These are phyloP conservation scores for Ctenodactylus gundi DNA, from an alignment of 2,113 vertebrate species.

Conservation along the genomic window DNA sequence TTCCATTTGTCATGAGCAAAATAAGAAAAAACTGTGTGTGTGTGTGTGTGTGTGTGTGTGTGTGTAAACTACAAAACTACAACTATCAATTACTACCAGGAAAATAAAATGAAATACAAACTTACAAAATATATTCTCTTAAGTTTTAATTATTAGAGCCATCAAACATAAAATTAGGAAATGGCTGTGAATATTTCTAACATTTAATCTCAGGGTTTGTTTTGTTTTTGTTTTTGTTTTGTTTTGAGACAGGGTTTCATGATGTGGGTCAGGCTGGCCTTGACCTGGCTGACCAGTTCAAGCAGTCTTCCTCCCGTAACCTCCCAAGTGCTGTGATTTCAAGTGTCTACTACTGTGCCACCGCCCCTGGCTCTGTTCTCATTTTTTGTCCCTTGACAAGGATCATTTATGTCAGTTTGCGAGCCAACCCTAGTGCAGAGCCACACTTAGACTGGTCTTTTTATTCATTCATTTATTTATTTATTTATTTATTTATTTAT, in stretches of 20 bases:
- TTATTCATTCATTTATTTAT: too few species aligned
- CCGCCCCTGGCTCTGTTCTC: background rate
- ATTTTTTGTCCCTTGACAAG: background rate
- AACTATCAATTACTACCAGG: too few species aligned
- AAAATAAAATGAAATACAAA: background rate
- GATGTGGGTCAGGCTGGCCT: background rate
- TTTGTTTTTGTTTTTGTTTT: background rate
- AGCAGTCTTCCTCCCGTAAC: too few species aligned
- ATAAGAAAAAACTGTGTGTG: too few species aligned
- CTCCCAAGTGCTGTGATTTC: too few species aligned
- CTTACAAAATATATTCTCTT: background rate
- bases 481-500: too few species aligned
- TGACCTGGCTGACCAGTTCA: too few species aligned
- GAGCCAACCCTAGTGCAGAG: background rate
- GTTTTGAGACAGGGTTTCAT: background rate
- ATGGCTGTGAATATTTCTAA: background rate
- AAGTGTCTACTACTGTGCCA: too few species aligned
- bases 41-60: too few species aligned
- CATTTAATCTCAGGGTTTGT: background rate
- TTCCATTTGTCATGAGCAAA: background rate
- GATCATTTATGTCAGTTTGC: background rate
- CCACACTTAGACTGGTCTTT: background rate
- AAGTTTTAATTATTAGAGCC: background rate
- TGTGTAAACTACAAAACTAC: too few species aligned
- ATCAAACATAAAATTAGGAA: background rate